phyloP scores from a whole-genome alignment of 1,140 invertebrate species.

The Harpegnathos saltator region DNA sequence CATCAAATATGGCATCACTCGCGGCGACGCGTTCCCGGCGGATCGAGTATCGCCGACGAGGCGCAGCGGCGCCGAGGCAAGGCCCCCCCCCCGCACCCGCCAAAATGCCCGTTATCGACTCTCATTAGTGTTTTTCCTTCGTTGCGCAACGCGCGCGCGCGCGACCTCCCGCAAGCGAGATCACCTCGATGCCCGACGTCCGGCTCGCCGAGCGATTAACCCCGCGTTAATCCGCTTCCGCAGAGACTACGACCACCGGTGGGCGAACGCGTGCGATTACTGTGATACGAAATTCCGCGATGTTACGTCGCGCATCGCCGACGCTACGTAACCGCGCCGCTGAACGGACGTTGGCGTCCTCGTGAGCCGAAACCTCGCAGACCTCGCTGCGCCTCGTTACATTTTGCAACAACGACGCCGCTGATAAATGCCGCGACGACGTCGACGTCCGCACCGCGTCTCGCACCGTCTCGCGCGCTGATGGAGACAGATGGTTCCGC shows the following conservation, averaged over 20 bases:
- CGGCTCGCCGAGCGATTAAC: not conserved
- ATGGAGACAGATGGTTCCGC: too few relatives aligned
- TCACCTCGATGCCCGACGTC: not conserved
- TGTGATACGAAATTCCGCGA: slow-evolving; percentile 26
- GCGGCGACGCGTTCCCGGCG: too few relatives aligned
- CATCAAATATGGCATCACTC: too few relatives aligned
- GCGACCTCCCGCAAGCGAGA: not conserved
- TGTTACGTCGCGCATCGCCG: not conserved
- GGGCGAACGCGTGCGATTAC: not conserved
- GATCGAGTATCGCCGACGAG: too few relatives aligned
- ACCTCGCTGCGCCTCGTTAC: too few relatives aligned
- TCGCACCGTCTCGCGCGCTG: too few relatives aligned
- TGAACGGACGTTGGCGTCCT: not conserved
- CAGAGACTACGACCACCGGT: slow-evolving; percentile 1
- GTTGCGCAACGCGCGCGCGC: not conserved
- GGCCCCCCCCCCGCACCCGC: too few relatives aligned
- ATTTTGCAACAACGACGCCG: too few relatives aligned
- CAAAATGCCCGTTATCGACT: not conserved
- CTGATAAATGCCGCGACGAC: too few relatives aligned
- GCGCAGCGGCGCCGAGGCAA: too few relatives aligned
- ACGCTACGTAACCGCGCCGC: slow-evolving; percentile 24
- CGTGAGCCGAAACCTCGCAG: not conserved
- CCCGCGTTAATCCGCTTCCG: slow-evolving; percentile 17
- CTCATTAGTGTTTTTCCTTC: slow-evolving; percentile 2
- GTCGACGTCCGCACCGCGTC: too few relatives aligned